Evolutionary conservation across 1,140 invertebrate genomes (phyloP).

Genomic region (Drosophila repleta): DNA sequence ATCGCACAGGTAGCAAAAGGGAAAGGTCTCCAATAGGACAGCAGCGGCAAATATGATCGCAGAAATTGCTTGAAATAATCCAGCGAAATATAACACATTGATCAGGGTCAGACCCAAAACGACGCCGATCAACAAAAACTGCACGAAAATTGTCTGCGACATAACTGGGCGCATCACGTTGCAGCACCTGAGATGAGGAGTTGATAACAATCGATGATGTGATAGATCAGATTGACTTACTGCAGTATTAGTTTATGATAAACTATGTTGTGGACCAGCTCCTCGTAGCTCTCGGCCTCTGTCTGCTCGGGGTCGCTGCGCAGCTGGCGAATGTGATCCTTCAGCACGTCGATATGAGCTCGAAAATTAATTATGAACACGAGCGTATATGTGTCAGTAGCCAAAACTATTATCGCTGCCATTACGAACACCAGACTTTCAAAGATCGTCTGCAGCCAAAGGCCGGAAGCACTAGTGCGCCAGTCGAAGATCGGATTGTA

Average conservation of each 20-base stretch:
- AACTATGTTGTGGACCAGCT: slow-evolving; percentile 54
- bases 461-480: slow-evolving; percentile 3
- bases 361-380: slow-evolving; percentile 39
- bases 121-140: slow-evolving; percentile 20
- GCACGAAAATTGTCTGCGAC: slow-evolving; percentile 10
- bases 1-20: slow-evolving; percentile 25
- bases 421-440: slow-evolving; percentile 30
- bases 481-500: slow-evolving; percentile 59
- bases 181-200: background rate
- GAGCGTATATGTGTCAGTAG: slow-evolving; percentile 42
- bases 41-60: background rate
- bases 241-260: slow-evolving; percentile 45
- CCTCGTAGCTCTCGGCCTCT: slow-evolving; percentile 45
- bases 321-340: slow-evolving; percentile 44
- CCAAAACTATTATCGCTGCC: slow-evolving; percentile 4
- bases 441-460: slow-evolving; percentile 33
- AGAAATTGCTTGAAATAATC: background rate
- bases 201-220: background rate
- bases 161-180: slow-evolving; percentile 11
- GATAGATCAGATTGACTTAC: slow-evolving; percentile 7
- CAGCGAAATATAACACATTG: slow-evolving; percentile 1
- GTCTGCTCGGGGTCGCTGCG: slow-evolving; percentile 16
- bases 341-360: slow-evolving; percentile 46
- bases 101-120: slow-evolving; percentile 11
- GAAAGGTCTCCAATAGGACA: slow-evolving; percentile 18